Evolutionary conservation across 1,140 invertebrate species (phyloP), one percentile per base, ranked within the genome.

Genomic region (Drosophila bocqueti): DNA sequence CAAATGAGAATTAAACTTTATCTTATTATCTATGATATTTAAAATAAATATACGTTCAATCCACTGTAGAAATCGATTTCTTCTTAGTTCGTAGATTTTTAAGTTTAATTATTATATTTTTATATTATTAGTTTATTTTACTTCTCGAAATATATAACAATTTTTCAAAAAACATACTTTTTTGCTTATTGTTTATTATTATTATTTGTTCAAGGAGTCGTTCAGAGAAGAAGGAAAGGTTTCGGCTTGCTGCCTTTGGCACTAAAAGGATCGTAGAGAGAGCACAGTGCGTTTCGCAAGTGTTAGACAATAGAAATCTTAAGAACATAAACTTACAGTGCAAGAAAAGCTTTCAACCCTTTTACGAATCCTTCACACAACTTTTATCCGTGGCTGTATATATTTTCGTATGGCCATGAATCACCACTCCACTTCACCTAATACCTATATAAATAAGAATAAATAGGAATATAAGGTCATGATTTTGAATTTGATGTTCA

Each of bases 111-210:
- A 63, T 55, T 55, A 5, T 38, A 54, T 78, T 83, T 89, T 84
- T 82, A 84, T 84, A 90, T 90, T 76, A 76, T 81, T 89, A 89
- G 83, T 59, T 65, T 77, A 83, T 66, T 81, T 89, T 84, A 89
- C 83, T 79, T 79, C 81, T 79, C 69, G 63, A 87, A 89, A 89
- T 84, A 89, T 89, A 89, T 89, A 89, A 87, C 84, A 89, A 78
- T 83, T 87, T 83, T 76, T 64, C 59, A 75, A 78, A 83, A 65
- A 80, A 74, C 31, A 67, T 18, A 38, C 21, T 0, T 34, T 40
- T 46, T 67, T 46, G 40, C 24, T 59, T 71, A 46, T 36, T 38
- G 47, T 82, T 74, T 54, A 36, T 46, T 42, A 42, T 46, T 42
- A 42, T 42, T 45, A 34, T 60, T 34, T 4, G 13, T 67, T 49